phyloP scores from a whole-genome alignment of 2,888 invertebrate species.

The Drosophila koepferae region DNA sequence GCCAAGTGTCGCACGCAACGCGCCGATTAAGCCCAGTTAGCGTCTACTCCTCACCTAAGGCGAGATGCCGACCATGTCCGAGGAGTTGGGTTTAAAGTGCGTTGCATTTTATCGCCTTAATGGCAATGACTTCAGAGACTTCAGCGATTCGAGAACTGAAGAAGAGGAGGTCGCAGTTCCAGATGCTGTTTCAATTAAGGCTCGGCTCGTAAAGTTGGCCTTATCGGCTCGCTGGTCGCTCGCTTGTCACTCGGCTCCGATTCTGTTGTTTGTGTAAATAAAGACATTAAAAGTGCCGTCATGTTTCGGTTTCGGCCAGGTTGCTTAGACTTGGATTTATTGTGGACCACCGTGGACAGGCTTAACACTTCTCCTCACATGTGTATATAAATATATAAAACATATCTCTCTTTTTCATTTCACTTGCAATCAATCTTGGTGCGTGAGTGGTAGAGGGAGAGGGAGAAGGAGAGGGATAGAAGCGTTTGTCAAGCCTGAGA shows the following conservation, averaged over 20 bases:
- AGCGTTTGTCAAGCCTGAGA: conserved; percentile 63
- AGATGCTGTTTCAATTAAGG: conserved; percentile 68
- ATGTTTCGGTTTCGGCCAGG: conserved; percentile 50
- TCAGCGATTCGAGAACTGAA: background rate
- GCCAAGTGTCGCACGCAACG: conserved; percentile 78
- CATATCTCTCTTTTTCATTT: conserved; percentile 62
- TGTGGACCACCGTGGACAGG: conserved; percentile 72
- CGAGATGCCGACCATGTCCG: conserved; percentile 58
- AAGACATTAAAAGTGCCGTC: conserved; percentile 80
- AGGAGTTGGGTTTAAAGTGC: conserved; percentile 59
- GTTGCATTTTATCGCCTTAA: conserved; percentile 81
- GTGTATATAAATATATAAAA: background rate
- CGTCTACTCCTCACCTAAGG: conserved; percentile 45
- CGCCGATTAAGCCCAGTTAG: conserved; percentile 79
- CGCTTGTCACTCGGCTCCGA: conserved; percentile 73
- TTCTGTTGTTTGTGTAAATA: conserved; percentile 75
- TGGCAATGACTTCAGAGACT: conserved; percentile 53
- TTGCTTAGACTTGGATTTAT: conserved; percentile 65
- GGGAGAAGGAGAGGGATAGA: conserved; percentile 12
- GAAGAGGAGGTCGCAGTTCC: conserved; percentile 6
- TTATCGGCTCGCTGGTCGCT: conserved; percentile 59
- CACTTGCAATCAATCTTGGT: conserved; percentile 76
- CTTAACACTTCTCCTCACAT: conserved; percentile 63
- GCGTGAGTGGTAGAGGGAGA: background rate
- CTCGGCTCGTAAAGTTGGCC: conserved; percentile 47